Evolutionary conservation across 2,888 invertebrate genomes (phyloP), one percentile per base, ranked within the genome.

Genomic region (Hyles lineata): DNA sequence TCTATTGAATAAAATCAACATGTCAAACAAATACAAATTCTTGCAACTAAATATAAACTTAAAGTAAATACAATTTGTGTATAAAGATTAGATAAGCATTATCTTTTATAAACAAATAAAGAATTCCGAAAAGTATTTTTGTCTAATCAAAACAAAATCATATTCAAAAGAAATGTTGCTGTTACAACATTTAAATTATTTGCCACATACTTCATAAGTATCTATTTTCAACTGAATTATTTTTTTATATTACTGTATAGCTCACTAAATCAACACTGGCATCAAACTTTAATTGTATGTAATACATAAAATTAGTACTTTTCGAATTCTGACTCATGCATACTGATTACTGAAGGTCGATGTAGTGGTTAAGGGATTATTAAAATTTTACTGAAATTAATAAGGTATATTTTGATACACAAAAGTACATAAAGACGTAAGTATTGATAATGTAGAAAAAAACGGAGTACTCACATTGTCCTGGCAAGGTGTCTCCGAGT

Each of bases 401-500:
- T 43, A 15, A 43, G 43, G 43, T 43, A 43, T 29, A 29, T 29
- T 43, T 15, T 11, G 15, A 43, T 43, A 11, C 11, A 15, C 11
- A 11, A 15, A 43, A 3, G 43, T 43, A 43, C 43, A n/a, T n/a
- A 1, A 43, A 11, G 15, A 15, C 3, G 15, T 11, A 43, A 43
- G 11, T 11, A 43, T 43, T 43, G 11, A 43, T 3, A 15, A 43
- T 43, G 15, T 43, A 43, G 25, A 29, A 25, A 9, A 73, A 69
- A 61, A 73, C 71, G 61, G 73, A 62, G 35, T 11, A 83, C 93
- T 90, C 81, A 94, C 92, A 89, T 90, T 93, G 87, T 93, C 94
- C 87, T 91, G 91, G 85, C 90, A 89, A 83, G 93, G 95, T 83
- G 95, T 92, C 85, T 92, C 93, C 21, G 94, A 93, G 82, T 90